Conservation (phyloP, 2,113 vertebrate species). For the Archocentrus centrarchus region DNA sequence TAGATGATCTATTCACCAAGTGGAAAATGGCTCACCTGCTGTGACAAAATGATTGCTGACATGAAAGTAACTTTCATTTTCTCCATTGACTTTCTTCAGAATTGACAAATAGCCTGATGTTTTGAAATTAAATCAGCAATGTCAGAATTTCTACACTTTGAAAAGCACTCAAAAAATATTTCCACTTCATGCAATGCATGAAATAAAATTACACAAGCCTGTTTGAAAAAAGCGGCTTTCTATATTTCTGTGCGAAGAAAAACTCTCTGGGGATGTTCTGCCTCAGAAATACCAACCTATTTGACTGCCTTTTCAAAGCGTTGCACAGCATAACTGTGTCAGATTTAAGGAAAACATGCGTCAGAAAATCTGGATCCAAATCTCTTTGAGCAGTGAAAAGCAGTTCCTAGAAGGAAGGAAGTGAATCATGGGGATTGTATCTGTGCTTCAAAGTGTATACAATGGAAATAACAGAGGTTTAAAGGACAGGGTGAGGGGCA, state of each 20-base stretch:
- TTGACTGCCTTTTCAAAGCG: constrained; percentile 60
- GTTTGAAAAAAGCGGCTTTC: constrained; percentile 26
- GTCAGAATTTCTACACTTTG: constrained; percentile 35
- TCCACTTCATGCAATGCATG: constrained; percentile 26
- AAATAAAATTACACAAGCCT: constrained; percentile 58
- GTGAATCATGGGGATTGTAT: constrained; percentile 47
- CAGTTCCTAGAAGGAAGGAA: constrained; percentile 53
- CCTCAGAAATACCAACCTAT: constrained; percentile 50
- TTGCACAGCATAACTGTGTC: constrained; percentile 57
- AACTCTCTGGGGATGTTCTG: constrained; percentile 49
- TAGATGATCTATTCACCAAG: constrained; percentile 21
- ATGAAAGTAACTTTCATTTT: constrained; percentile 43
- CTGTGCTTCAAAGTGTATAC: constrained; percentile 60
- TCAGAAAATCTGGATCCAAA: constrained; percentile 37
- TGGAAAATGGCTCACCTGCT: constrained; percentile 49
- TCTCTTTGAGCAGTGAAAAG: constrained; percentile 53
- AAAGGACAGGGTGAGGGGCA: constrained; percentile 60
- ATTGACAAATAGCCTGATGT: constrained; percentile 34
- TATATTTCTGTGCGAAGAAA: constrained; percentile 41
- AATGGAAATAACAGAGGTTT: constrained; percentile 55
- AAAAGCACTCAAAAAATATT: constrained; percentile 40
- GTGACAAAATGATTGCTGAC: constrained; percentile 46
- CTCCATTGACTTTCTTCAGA: constrained; percentile 30
- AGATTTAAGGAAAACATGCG: constrained; percentile 46
- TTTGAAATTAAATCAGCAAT: constrained; percentile 53